Base-by-base conservation (phyloP, 2,113 vertebrate genomes). In the Melanerpes formicivorus region DNA sequence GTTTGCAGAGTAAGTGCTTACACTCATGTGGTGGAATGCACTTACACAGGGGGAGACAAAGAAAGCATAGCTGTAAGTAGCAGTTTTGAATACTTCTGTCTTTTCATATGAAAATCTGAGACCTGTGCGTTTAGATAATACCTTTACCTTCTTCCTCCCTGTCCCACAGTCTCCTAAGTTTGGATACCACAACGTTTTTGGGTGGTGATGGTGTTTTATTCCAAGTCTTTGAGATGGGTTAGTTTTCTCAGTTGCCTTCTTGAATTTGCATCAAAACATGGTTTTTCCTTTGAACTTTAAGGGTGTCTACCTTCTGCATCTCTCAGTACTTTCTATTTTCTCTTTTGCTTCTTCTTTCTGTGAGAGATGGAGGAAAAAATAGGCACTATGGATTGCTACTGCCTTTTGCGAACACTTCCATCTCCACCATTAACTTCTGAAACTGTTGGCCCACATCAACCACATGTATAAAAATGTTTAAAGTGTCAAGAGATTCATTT, bases 401-500 rank as follows among this genome's bases (percentile, higher is more conserved):
- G 69, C 44, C 18, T 14, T 72, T 30, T 84, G 77, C 6, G 10
- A 42, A 75, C 73, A 14, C 30, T 80, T 88, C 37, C 32, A 3
- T 83, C 54, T 71, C 65, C 37, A 30, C 63, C 32, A 56, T 29
- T 52, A 80, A 67, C 74, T 88, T 71, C 3, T 10, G 32, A 71
- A 52, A 74, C 69, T 88, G 30, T 19, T 55, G 40, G 32, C 34
- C 34, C n/a, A 13, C 78, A 90, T 92, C 71, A 76, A 6, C 63
- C 26, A 7, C 65, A 50, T 46, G 64, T 78, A 80, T 73, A 87
- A 88, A 87, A 55, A 73, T 65, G 59, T 46, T 40, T 7, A 22
- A 83, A 71, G 54, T 76, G 74, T 89, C 26, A 26, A 90, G 78
- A 76, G n/a, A 82, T 87, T 50, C 59, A 73, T 91, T 81, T 93